Evolutionary conservation across 1,140 invertebrate genomes (phyloP), one percentile per base, ranked within the genome.

Genomic region (Ganaspis sp.): DNA sequence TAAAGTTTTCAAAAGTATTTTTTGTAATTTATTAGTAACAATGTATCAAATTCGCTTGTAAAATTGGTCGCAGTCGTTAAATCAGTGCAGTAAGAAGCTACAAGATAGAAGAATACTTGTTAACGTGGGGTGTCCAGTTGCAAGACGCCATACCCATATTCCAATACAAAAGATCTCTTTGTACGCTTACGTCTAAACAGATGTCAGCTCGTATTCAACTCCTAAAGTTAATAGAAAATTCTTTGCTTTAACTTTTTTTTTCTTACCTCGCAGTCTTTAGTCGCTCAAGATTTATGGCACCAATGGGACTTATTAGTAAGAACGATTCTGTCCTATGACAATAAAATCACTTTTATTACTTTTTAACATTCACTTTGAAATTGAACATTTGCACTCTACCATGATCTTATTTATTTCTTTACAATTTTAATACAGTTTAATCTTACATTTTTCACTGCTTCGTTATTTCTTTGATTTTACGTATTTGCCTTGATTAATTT

Each of bases 121-220:
- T 64, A 89, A 88, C 84, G 81, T 85, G 87, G 58, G 58, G 86
- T 88, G 82, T 88, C 86, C 85, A 87, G 80, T 88, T 87, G 83
- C 87, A 87, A 83, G 84, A 80, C 80, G 78, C 81, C 71, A 77
- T 38, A 73, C 54, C 69, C 73, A 69, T 76, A 78, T 81, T 82
- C 77, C 72, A 75, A 76, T 77, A 89, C 83, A 91, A 91, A 90
- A 85, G 87, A 75, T 74, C 82, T 85, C 87, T 89, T 90, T 91
- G 87, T 90, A 75, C 80, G 64, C 75, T 84, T 73, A 74, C 85
- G 83, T 83, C 81, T 83, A 83, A 84, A 86, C 84, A 84, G 83
- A 78, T 74, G 81, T 77, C 78, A 72, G 72, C 71, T 73, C 77
- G 76, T 81, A 81, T 79, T 80, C 79, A 58, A 80, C 64, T 70